Conservation (phyloP, 1,140 invertebrate genomes). For the Amyelois transitella region DNA sequence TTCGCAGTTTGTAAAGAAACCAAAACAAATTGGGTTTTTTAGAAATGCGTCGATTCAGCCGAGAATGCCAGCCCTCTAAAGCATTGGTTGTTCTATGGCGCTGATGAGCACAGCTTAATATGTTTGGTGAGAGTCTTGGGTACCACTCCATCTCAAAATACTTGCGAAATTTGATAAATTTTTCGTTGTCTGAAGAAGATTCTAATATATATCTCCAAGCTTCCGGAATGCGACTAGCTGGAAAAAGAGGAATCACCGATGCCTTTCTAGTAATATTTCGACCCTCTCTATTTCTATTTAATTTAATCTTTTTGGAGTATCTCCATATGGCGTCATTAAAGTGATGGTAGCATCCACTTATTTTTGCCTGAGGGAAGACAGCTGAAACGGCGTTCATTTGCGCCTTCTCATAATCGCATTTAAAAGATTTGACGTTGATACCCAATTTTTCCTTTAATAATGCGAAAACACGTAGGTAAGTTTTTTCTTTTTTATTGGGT, state of each 20-base stretch:
- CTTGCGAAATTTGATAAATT: too few relatives aligned
- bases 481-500: constrained; percentile 1
- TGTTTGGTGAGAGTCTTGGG: too few relatives aligned
- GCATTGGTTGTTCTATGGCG: too few relatives aligned
- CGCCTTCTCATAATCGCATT: constrained; percentile 2
- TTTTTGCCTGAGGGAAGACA: constrained; percentile 2
- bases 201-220: too few relatives aligned
- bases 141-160: too few relatives aligned
- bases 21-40: too few relatives aligned
- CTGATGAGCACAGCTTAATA: too few relatives aligned
- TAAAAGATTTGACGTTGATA: neutral
- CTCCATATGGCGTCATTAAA: neutral
- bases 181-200: too few relatives aligned
- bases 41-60: too few relatives aligned
- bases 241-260: neutral
- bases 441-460: neutral
- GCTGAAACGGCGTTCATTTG: constrained; percentile 1
- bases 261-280: neutral
- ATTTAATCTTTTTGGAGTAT: constrained; percentile 4
- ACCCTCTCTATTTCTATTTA: neutral
- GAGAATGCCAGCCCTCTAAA: too few relatives aligned
- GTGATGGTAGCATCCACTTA: constrained; percentile 12
- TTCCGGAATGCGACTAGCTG: neutral
- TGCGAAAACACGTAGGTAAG: neutral
- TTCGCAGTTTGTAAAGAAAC: too few relatives aligned